A percentile compares a stretch with the other conserved stretches of the same genome.
These are phyloP conservation scores for Gryllus bimaculatus DNA, from an alignment of 1,140 invertebrate genomes.

Conservation along the genomic window DNA sequence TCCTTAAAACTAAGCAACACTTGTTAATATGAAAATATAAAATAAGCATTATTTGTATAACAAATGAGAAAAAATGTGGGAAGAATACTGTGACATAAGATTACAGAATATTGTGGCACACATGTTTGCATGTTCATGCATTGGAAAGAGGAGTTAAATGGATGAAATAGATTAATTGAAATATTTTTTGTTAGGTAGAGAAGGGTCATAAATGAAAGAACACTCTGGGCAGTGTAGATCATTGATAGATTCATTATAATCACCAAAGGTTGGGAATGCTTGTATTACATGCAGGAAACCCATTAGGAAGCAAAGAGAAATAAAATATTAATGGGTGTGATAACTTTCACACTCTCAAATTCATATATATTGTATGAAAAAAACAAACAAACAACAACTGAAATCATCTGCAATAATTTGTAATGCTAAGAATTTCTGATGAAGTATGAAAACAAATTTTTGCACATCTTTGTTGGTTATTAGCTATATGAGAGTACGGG, in stretches of 20 bases:
- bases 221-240: not conserved
- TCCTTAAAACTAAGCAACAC: not conserved
- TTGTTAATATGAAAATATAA: conserved; percentile 2
- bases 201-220: not conserved
- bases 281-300: not conserved
- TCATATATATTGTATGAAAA: no score
- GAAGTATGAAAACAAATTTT: no score
- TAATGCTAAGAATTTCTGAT: no score
- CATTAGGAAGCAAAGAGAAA: no score
- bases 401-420: no score
- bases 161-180: not conserved
- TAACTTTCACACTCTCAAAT: no score
- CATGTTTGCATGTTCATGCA: not conserved
- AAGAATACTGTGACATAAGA: conserved; percentile 1
- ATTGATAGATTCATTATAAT: not conserved
- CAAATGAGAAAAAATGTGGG: not conserved
- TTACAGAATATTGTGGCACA: not conserved
- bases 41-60: not conserved
- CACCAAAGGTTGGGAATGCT: not conserved
- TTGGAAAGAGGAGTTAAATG: not conserved
- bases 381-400: no score
- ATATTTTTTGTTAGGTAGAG: not conserved
- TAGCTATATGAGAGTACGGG: no score
- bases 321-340: no score
- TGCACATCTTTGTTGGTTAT: no score